These are phyloP conservation scores for Babylonia areolata DNA, from an alignment of 1,140 invertebrate genomes.

Conservation along the genomic window DNA sequence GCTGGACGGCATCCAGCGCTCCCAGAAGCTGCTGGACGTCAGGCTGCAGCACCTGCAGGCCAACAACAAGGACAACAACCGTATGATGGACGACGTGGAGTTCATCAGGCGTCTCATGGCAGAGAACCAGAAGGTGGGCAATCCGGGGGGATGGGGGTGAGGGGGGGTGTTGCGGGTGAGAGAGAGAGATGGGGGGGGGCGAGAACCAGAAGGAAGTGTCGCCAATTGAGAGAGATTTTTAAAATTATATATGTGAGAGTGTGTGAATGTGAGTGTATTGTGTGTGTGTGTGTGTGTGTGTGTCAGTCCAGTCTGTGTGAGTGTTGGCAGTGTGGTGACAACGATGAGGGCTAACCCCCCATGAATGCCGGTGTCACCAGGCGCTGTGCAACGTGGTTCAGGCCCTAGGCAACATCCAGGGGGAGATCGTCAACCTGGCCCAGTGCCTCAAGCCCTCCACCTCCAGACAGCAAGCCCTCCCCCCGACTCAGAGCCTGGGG, in stretches of 20 bases:
- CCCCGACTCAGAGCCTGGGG: conserved; percentile 63
- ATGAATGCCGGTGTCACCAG: no score
- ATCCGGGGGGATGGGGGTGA: no score
- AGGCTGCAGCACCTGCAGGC: conserved; percentile 74
- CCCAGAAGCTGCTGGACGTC: conserved; percentile 74
- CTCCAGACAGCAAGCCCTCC: neutral
- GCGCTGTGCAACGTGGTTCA: conserved; percentile 73
- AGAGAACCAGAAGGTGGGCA: conserved; percentile 71
- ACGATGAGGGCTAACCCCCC: no score
- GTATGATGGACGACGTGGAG: conserved; percentile 73
- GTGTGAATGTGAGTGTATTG: neutral
- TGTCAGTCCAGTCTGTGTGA: neutral
- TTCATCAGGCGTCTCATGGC: conserved; percentile 73
- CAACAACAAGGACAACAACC: conserved; percentile 70
- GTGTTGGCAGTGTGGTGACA: no score
- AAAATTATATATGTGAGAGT: neutral
- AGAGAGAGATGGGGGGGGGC: no score
- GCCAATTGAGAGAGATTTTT: no score
- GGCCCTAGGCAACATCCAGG: conserved; percentile 73
- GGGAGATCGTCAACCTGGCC: conserved; percentile 70
- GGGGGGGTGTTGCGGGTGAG: no score
- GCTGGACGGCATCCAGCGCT: conserved; percentile 73
- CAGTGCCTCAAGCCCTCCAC: conserved; percentile 64
- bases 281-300: conserved; percentile 11
- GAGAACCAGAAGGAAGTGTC: no score